Evolutionary conservation across 2,888 invertebrate species (phyloP), one percentile per base, ranked within the genome.

Genomic region (Nudaria mundana): DNA sequence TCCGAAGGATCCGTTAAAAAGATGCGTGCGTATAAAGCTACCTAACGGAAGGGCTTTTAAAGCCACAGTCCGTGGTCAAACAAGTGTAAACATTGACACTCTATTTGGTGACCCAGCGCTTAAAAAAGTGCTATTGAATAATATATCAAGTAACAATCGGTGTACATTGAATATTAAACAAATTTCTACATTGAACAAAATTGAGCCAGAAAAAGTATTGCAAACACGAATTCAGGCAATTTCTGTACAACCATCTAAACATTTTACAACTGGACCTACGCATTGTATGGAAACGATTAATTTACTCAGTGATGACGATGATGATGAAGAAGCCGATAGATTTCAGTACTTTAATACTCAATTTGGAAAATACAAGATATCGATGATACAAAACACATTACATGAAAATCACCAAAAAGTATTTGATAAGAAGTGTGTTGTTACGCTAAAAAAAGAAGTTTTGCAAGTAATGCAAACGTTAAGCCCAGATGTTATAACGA

Each of bases 301-400:
- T 60, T 70, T 88, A 40, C 59, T 86, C 5, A 87, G 85, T 47
- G 87, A 87, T 28, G 86, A 87, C 4, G 87, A 18, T 20, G 20
- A 20, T 20, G 20, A 20, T 20, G 20, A 20, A 2, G 20, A 87
- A 44, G 76, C 79, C 7, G 67, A 65, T 8, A 23, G 5, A 16
- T 25, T 22, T 5, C 45, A 52, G 24, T 46, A 16, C 38, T 73
- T 76, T 36, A 55, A 56, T 31, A 85, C 84, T 1, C 74, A 84
- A 56, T 80, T 65, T 56, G 85, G 83, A n/a, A 66, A 59, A 24
- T 79, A 61, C 54, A 66, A 62, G 32, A 48, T 76, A 10, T 46
- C 52, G 24, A 26, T 39, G 1, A 55, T 74, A 13, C 50, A 72
- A 18, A 50, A 48, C 35, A 49, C 60, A 18, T 28, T 55, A 24